Conservation (phyloP, 2,888 invertebrate species). For the Thymelicus lineola region DNA sequence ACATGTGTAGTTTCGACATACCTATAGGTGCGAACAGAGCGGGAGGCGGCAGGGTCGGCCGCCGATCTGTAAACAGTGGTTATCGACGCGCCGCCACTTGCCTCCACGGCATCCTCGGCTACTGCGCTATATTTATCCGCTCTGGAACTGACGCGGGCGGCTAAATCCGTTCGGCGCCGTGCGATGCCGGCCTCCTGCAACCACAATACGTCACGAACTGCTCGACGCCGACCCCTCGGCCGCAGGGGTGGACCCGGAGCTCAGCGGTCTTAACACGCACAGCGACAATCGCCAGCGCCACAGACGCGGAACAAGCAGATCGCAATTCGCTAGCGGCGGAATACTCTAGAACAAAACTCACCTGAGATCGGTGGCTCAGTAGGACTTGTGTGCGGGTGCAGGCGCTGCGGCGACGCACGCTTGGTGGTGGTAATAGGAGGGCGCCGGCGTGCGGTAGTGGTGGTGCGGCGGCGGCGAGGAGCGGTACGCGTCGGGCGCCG, state of each 20-base stretch:
- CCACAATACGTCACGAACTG: conserved; percentile 80
- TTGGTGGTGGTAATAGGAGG: conserved; percentile 85
- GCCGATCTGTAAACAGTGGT: conserved; percentile 83
- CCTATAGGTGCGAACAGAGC: conserved; percentile 75
- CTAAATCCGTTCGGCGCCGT: conserved; percentile 82
- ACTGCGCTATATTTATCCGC: conserved; percentile 81
- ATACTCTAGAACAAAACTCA: conserved; percentile 52
- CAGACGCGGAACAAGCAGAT: conserved; percentile 48
- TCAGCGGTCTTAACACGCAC: conserved; percentile 58
- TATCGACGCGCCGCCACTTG: conserved; percentile 81
- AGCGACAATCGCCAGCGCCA: conserved; percentile 67
- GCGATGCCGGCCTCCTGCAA: conserved; percentile 80
- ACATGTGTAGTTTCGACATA: conserved; percentile 71
- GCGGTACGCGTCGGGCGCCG: conserved; percentile 72
- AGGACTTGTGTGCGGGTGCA: conserved; percentile 79
- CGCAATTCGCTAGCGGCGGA: conserved; percentile 62
- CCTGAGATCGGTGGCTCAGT: conserved; percentile 76
- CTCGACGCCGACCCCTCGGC: conserved; percentile 60
- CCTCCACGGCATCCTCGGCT: conserved; percentile 77
- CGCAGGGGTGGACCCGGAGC: conserved; percentile 59
- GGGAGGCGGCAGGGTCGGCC: conserved; percentile 80
- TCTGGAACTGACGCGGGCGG: conserved; percentile 78
- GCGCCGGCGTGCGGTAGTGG: conserved; percentile 77
- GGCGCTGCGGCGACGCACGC: conserved; percentile 85
- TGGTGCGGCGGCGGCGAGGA: conserved; percentile 78